A percentile compares a stretch with the other conserved stretches of the same genome.
Evolutionary conservation across 2,888 invertebrate genomes (phyloP).

Genomic region (Lamellibrachia columna): DNA sequence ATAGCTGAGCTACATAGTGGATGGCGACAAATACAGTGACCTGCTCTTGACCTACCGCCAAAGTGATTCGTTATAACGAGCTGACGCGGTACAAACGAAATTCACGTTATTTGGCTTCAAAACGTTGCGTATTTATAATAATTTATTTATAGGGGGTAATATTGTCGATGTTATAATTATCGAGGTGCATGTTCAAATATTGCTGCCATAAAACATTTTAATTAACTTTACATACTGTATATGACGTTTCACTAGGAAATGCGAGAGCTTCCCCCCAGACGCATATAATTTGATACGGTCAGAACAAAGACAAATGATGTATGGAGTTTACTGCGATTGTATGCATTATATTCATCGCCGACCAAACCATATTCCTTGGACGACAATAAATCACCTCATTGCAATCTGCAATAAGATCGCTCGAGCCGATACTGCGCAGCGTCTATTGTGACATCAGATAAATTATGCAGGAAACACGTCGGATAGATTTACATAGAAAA

Average conservation of each 20-base stretch:
- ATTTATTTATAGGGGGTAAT: neutral
- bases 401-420: conserved; percentile 3
- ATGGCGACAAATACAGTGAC: conserved; percentile 3
- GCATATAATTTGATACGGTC: conserved; percentile 3
- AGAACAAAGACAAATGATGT: conserved; percentile 7
- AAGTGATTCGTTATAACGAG: neutral
- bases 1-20: neutral
- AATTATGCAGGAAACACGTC: neutral
- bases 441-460: neutral
- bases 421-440: neutral
- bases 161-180: neutral
- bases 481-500: conserved; percentile 16
- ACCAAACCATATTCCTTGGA: neutral
- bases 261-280: neutral
- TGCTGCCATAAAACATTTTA: neutral
- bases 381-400: neutral
- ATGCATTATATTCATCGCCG: neutral
- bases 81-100: neutral
- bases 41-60: neutral
- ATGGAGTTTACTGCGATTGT: neutral
- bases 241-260: neutral
- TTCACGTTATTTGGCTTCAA: neutral
- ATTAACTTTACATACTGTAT: neutral
- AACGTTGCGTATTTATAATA: neutral
- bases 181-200: neutral